Evolutionary conservation across 2,113 vertebrate genomes (phyloP).

Genomic region (Podocnemis expansa): DNA sequence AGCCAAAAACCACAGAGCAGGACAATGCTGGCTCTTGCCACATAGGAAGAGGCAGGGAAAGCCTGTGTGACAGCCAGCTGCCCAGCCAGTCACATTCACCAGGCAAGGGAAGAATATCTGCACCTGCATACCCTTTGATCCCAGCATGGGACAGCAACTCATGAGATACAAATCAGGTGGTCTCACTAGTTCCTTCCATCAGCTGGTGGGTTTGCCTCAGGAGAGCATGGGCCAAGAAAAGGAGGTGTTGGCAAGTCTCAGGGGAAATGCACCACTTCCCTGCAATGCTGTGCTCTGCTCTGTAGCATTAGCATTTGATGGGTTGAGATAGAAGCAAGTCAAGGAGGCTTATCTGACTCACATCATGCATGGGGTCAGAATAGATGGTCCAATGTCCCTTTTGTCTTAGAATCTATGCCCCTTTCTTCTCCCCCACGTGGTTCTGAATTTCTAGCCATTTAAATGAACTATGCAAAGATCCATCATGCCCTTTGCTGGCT

Average conservation of each 20-base stretch:
- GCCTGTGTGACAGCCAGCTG: not conserved
- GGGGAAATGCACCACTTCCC: not conserved
- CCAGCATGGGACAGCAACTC: not conserved
- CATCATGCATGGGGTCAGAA: not conserved
- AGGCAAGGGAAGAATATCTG: not conserved
- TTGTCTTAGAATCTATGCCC: not conserved
- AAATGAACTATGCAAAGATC: not conserved
- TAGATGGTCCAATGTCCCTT: not conserved
- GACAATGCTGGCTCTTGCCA: not conserved
- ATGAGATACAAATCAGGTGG: not conserved
- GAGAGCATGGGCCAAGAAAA: not conserved
- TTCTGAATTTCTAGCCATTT: not conserved
- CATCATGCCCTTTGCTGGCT: not conserved
- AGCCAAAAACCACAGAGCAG: not conserved
- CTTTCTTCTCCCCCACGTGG: not conserved
- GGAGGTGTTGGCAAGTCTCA: not conserved
- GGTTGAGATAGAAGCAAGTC: not conserved
- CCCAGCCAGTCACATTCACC: not conserved
- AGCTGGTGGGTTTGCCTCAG: not conserved
- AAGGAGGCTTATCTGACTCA: not conserved
- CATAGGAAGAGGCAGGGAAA: not conserved
- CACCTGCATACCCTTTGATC: not conserved
- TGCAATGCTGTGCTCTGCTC: not conserved
- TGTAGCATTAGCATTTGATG: not conserved
- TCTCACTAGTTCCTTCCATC: not conserved